Base-by-base conservation (phyloP, 2,113 vertebrate species). In the Leucoraja erinaceus region DNA sequence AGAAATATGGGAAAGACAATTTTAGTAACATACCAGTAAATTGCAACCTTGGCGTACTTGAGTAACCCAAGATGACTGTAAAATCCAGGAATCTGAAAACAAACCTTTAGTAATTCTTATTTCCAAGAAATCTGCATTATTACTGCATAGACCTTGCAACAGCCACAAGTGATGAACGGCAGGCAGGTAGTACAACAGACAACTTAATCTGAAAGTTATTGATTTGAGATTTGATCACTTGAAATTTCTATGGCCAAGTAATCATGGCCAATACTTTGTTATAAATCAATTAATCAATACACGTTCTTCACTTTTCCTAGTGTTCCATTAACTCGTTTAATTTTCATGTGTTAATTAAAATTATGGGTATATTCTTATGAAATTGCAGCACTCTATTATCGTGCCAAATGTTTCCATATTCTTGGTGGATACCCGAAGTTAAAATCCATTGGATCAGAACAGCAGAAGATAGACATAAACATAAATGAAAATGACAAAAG, bases 111-210 rank as follows among this genome's bases (percentile, higher is more conserved):
- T 91, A 91, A 72, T 72, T 54, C 38, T 70, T 72, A 91, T 54
- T 91, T 91, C 90, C 90, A 91, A 91, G 90, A 91, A 91, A 91
- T 91, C 90, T 91, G 31, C 68, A 91, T 28, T 91, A 72, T 91
- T 74, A 72, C 68, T 38, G 22, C 68, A 22, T 72, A 47, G 66
- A 70, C 88, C 66, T 6, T 70, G 38, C 20, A 28, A 25, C 33
- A 91, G 90, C 66, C 68, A 28, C 9, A 38, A 70, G 20, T 91
- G 90, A 91, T 91, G 38, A 91, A 91, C 38, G 20, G 28, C 68
- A 72, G 68, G 90, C 90, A 72, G 68, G 68, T 72, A 72, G 38
- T 63, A 54, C 90, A 91, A 68, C 66, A 91, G 90, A 91, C 90
- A 91, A 72, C 18, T 91, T 91, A 72, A 91, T 91, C 68, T 74